These are phyloP conservation scores for Piaya cayana DNA, from an alignment of 2,113 vertebrate species.

Conservation along the genomic window DNA sequence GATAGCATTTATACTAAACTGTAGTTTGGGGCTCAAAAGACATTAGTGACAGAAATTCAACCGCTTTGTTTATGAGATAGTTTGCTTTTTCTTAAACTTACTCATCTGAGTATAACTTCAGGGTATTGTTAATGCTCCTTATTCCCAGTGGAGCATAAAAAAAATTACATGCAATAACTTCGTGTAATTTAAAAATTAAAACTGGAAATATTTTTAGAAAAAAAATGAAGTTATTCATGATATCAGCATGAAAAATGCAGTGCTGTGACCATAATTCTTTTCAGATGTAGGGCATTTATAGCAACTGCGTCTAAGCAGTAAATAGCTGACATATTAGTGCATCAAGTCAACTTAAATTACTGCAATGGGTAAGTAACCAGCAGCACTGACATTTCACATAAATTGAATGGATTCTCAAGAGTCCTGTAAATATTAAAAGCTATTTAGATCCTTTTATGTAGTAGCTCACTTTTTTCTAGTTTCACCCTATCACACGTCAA, in stretches of 20 bases:
- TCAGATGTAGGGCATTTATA: background rate
- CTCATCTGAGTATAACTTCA: background rate
- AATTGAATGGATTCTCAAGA: slow-evolving; percentile 55
- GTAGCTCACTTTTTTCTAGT: background rate
- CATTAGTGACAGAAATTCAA: background rate
- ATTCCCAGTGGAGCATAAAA: background rate
- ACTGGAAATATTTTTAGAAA: background rate
- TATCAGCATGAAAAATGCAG: background rate
- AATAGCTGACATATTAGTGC: slow-evolving; percentile 24
- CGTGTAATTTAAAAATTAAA: background rate
- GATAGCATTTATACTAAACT: background rate
- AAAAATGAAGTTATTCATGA: background rate
- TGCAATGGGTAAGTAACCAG: slow-evolving; percentile 11
- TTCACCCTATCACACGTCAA: slow-evolving; percentile 7
- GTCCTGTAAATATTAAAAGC: slow-evolving; percentile 46
- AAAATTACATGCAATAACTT: background rate
- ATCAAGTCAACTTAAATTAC: slow-evolving; percentile 36
- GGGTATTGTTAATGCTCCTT: background rate
- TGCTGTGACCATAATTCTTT: background rate
- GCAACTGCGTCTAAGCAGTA: background rate
- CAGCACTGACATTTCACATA: slow-evolving; percentile 60
- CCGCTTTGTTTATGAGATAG: background rate
- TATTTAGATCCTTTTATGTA: slow-evolving; percentile 39
- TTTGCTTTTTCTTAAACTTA: background rate
- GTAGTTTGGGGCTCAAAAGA: background rate